A percentile compares a stretch with the other conserved stretches of the same genome.
Evolutionary conservation across 2,888 invertebrate species (phyloP).

Genomic region (Eumerus sabulonum): DNA sequence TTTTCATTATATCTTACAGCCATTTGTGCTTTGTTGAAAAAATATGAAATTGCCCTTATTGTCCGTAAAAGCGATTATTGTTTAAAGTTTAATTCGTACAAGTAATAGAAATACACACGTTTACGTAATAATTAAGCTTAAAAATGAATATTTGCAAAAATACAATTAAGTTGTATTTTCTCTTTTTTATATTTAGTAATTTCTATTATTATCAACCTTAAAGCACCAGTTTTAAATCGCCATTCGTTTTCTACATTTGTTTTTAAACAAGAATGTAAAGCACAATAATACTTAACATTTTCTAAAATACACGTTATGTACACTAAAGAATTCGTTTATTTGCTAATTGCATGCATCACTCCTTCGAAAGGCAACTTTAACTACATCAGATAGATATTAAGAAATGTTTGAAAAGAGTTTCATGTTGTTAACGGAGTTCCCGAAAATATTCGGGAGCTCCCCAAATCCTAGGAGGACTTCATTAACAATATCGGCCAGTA

Average conservation of each 20-base stretch:
- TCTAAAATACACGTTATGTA: slow-evolving; percentile 3
- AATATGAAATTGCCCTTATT: too few relatives aligned
- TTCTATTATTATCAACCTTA: slow-evolving; percentile 54
- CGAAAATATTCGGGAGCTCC: slow-evolving; percentile 77
- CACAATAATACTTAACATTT: slow-evolving; percentile 13
- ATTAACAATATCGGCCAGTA: slow-evolving; percentile 89
- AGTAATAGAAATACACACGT: too few relatives aligned
- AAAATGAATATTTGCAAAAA: too few relatives aligned
- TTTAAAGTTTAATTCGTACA: too few relatives aligned
- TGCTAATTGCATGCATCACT: background rate
- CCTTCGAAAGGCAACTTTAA: background rate
- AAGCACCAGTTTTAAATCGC: slow-evolving; percentile 52
- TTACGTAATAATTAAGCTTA: too few relatives aligned
- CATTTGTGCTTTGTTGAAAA: too few relatives aligned
- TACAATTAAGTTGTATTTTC: background rate
- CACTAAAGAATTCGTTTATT: background rate
- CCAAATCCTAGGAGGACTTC: slow-evolving; percentile 81
- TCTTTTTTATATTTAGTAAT: slow-evolving; percentile 28
- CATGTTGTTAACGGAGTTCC: slow-evolving; percentile 76
- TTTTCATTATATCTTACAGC: too few relatives aligned
- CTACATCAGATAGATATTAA: slow-evolving; percentile 5
- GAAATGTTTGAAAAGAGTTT: background rate
- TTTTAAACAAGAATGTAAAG: slow-evolving; percentile 2
- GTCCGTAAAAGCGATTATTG: too few relatives aligned
- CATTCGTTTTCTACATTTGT: slow-evolving; percentile 8